Evolutionary conservation across 2,797 vertebrate species (phyloP), one percentile per base, ranked within the genome.

Genomic region (Chaenodraco wilsoni): DNA sequence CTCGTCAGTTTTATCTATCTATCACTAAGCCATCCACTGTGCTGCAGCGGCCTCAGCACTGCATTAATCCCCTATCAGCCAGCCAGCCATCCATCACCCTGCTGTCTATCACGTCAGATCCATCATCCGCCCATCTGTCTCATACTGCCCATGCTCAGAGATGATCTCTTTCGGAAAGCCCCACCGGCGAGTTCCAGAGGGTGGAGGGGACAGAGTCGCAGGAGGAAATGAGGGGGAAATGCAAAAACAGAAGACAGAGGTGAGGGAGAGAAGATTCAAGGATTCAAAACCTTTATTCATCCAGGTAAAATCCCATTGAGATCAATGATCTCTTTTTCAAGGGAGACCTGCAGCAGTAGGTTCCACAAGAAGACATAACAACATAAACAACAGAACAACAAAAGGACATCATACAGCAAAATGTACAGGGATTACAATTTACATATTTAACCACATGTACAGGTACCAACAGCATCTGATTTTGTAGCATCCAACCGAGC

Each of bases 121-220:
- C 94, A 94, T 95, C 94, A 95, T 94, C 94, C 91, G 79, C 92
- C 94, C 94, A 95, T 94, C 94, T 94, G 94, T 95, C 93, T 93
- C 85, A 41, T 76, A 70, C 89, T 85, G 87, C 86, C 92, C 88
- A 83, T 89, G 83, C 83, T 82, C 72, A 6, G 84, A 88, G 88
- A 86, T 88, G 86, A 91, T 91, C 88, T 88, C 88, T 85, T 5
- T 84, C 69, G 9, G 82, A 89, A 89, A 88, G 79, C 70, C 87
- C 78, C 78, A 88, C 82, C 21, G 67, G 70, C 66, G 70, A 84
- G 76, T 78, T 77, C 56, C 84, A 59, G 33, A 80, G 81, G 85
- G 76, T 65, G 65, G 67, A 84, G 76, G 77, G 78, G 79, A 85
- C 78, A 79, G 79, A 21, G 23, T 83, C 85, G 72, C 71, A 70